A percentile compares a stretch with the other conserved stretches of the same genome.
phyloP scores from a whole-genome alignment of 2,797 vertebrate species.

The Cyprinella venusta region DNA sequence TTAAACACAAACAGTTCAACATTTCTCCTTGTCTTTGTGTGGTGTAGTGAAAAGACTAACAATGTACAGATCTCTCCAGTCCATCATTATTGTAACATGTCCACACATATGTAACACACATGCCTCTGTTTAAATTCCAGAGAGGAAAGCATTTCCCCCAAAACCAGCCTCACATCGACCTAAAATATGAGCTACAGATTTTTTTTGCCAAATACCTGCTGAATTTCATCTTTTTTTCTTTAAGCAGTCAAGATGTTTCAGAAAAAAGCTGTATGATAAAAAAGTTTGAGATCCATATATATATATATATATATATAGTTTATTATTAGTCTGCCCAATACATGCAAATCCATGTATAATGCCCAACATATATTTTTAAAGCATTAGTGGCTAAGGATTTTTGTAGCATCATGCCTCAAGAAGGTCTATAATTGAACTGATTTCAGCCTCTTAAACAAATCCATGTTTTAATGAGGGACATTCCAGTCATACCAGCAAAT shows the following conservation, averaged over 20 bases:
- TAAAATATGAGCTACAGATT: neutral
- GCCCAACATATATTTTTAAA: neutral
- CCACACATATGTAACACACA: constrained; percentile 64
- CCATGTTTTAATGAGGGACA: constrained; percentile 60
- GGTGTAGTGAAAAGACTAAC: neutral
- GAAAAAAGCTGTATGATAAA: neutral
- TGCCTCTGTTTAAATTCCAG: constrained; percentile 60
- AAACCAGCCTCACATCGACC: constrained; percentile 8
- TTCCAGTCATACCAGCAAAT: constrained; percentile 64
- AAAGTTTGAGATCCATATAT: neutral
- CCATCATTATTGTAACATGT: neutral
- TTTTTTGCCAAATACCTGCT: constrained; percentile 5
- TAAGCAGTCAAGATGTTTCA: neutral
- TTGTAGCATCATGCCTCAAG: neutral
- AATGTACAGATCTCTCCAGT: constrained; percentile 5
- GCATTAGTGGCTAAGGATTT: neutral
- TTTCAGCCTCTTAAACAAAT: constrained; percentile 31
- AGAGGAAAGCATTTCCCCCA: constrained; percentile 34
- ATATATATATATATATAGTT: too few species aligned
- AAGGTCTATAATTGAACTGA: neutral
- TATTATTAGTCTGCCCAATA: neutral
- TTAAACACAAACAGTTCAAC: neutral
- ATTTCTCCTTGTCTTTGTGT: neutral
- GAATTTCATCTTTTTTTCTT: constrained; percentile 20
- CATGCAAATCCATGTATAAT: neutral